A percentile compares a stretch with the other conserved stretches of the same genome.
Conservation (phyloP, 2,888 invertebrate species). For the Theristus sp. region DNA sequence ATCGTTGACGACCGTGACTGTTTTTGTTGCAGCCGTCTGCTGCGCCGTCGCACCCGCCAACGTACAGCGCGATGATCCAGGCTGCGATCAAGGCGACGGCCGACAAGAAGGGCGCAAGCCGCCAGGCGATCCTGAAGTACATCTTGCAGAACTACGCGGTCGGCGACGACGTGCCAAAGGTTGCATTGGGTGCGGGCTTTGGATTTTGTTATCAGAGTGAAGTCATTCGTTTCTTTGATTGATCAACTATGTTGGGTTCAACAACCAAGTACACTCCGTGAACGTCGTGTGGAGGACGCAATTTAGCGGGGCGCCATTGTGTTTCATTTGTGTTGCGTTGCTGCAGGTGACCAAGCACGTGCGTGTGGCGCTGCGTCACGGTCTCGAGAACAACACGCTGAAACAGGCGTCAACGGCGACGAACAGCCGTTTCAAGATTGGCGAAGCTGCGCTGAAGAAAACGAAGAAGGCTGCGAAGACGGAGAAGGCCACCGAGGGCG, state of each 20-base stretch:
- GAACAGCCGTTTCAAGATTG: not conserved
- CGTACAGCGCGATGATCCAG: not conserved
- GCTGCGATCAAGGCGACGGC: not conserved
- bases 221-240: too few species aligned
- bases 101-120: not conserved
- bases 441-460: too few species aligned
- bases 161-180: not conserved
- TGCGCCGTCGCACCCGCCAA: not conserved
- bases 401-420: constrained; percentile 22
- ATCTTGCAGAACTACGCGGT: not conserved
- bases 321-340: too few species aligned
- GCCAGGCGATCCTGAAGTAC: not conserved
- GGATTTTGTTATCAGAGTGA: too few species aligned
- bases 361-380: constrained; percentile 26
- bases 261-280: too few species aligned
- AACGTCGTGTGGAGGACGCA: too few species aligned
- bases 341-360: constrained; percentile 23
- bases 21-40: too few species aligned
- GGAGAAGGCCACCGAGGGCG: not conserved
- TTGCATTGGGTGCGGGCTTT: too few species aligned
- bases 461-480: not conserved
- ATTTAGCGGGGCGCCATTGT: too few species aligned
- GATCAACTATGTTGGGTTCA: too few species aligned
- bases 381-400: constrained; percentile 24
- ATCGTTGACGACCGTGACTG: too few species aligned